phyloP scores from a whole-genome alignment of 2,113 vertebrate species.

The Mastomys natalensis region DNA sequence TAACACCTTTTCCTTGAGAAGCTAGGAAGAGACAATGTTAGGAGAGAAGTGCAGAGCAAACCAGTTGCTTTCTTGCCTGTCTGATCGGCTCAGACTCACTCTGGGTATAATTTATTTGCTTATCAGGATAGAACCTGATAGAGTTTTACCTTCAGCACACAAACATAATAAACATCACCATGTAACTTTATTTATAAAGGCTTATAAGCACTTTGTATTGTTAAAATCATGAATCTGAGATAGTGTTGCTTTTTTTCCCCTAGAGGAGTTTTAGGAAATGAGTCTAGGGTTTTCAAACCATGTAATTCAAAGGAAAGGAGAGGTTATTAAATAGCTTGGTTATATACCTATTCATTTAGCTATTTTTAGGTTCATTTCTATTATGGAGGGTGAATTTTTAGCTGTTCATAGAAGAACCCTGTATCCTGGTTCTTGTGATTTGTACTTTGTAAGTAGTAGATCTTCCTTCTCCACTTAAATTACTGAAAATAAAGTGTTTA shows the following conservation, averaged over 20 bases:
- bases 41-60: neutral
- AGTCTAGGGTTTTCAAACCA: neutral
- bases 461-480: constrained; percentile 67
- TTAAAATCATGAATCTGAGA: constrained; percentile 46
- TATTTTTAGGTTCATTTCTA: constrained; percentile 12
- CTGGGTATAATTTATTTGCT: neutral
- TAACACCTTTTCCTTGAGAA: neutral
- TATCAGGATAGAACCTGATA: constrained; percentile 30
- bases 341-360: neutral
- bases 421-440: neutral
- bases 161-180: constrained; percentile 38
- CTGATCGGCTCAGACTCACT: neutral
- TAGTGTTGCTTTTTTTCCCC: neutral
- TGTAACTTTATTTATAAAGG: neutral
- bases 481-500: constrained; percentile 71
- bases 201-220: neutral
- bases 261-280: constrained; percentile 31
- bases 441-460: constrained; percentile 69
- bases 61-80: neutral
- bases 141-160: neutral
- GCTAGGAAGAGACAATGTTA: neutral
- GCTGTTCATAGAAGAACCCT: neutral
- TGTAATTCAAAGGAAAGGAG: constrained; percentile 19
- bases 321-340: neutral
- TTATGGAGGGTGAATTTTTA: neutral